Base-by-base conservation (phyloP, 2,888 invertebrate species). In the Marasmarcha lunaedactyla region DNA sequence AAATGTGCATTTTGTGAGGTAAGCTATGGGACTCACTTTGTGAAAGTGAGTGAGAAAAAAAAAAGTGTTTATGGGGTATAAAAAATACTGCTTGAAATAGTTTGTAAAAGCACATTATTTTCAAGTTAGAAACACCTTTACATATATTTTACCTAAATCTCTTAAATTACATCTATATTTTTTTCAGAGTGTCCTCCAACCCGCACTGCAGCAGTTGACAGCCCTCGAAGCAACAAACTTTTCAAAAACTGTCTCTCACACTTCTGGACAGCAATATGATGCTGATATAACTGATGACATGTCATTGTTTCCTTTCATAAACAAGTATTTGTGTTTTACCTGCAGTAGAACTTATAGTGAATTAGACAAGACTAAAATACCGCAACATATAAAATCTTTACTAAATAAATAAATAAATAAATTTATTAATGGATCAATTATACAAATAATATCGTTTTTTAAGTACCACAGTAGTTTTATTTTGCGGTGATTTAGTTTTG, bases 151-250 rank as follows among this genome's bases (percentile, higher is more conserved):
- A n/a, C n/a, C n/a, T n/a, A n/a, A n/a, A n/a, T n/a, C n/a, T n/a
- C n/a, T n/a, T n/a, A n/a, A n/a, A n/a, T n/a, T n/a, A n/a, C n/a
- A n/a, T n/a, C n/a, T n/a, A n/a, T n/a, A n/a, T n/a, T n/a, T n/a
- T 42, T 35, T 86, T 55, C 66, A 88, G 87, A 86, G 83, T 43
- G 55, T 60, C 2, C 54, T 88, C 37, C 76, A 78, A 38, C 64
- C 57, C 5, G 50, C 58, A 15, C 45, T 51, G 51, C 62, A 58
- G 43, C 84, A 57, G 47, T 74, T 81, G 37, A 87, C 81, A 49
- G 89, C 85, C 49, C 84, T 84, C 50, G 87, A 79, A 73, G 90
- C 86, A 6, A 89, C 87, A 2, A 72, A 74, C 39, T 87, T 89
- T 59, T 90, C 90, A 11, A 71, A 64, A 55, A 72, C 55, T 35